phyloP scores from a whole-genome alignment of 2,797 vertebrate species.

The Sebastes aleutianus region DNA sequence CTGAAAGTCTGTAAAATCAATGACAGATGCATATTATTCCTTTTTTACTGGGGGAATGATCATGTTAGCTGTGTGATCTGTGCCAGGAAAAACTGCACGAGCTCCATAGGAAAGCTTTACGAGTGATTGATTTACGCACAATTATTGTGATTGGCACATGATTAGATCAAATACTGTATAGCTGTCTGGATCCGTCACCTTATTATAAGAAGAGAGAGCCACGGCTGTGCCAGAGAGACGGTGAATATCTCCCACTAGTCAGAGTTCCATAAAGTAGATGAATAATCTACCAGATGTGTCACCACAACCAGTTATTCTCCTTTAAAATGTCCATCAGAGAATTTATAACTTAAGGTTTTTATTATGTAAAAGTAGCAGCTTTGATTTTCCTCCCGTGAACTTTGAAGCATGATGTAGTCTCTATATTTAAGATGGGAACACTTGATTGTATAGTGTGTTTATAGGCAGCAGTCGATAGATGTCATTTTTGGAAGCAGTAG shows the following conservation, averaged over 20 bases:
- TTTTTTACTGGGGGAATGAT: conserved; percentile 45
- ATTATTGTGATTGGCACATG: conserved; percentile 59
- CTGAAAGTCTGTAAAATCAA: conserved; percentile 64
- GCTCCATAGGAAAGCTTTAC: conserved; percentile 41
- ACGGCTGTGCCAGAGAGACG: conserved; percentile 21
- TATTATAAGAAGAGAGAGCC: conserved; percentile 34
- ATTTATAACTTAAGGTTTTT: conserved; percentile 5
- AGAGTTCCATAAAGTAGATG: conserved; percentile 38
- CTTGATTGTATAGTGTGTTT: conserved; percentile 62
- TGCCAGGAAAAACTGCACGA: conserved; percentile 57
- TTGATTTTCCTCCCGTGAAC: conserved; percentile 27
- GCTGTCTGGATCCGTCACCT: conserved; percentile 53
- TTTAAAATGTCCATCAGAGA: conserved; percentile 21
- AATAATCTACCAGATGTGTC: conserved; percentile 63
- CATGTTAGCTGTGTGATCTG: conserved; percentile 31
- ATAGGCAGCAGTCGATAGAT: conserved; percentile 46
- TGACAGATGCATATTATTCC: conserved; percentile 65
- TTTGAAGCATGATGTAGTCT: conserved; percentile 22
- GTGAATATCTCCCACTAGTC: conserved; percentile 41
- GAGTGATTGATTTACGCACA: conserved; percentile 42
- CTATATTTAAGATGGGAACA: conserved; percentile 53
- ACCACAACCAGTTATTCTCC: conserved; percentile 12
- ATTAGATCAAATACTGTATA: conserved; percentile 56
- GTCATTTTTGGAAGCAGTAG: conserved; percentile 44
- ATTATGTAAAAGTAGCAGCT: conserved; percentile 11